A percentile compares a stretch with the other conserved stretches of the same genome.
Evolutionary conservation across 2,888 invertebrate species (phyloP).

Genomic region (Mimumesa dahlbomi): DNA sequence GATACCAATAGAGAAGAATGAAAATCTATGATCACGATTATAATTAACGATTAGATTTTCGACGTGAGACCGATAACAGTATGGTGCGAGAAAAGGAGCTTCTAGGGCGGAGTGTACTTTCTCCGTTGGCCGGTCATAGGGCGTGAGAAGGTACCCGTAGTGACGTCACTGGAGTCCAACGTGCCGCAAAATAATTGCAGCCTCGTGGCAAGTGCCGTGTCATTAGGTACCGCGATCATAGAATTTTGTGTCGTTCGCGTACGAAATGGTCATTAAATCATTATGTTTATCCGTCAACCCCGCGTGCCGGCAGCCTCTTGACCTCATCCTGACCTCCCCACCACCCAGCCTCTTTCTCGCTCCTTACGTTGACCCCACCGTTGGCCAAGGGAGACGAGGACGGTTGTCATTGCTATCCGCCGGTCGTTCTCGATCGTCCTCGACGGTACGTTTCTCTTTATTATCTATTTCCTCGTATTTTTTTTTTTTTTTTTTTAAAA

Average conservation of each 20-base stretch:
- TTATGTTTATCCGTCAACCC: constrained; percentile 79
- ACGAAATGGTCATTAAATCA: constrained; percentile 79
- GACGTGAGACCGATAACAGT: neutral
- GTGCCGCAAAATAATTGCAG: constrained; percentile 79
- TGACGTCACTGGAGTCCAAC: constrained; percentile 77
- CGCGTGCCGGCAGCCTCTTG: constrained; percentile 74
- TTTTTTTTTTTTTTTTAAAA: neutral
- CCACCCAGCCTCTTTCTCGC: constrained; percentile 47
- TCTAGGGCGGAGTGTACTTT: constrained; percentile 73
- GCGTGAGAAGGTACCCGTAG: constrained; percentile 76
- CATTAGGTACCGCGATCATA: constrained; percentile 78
- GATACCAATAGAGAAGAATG: too few species aligned
- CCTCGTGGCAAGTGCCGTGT: constrained; percentile 78
- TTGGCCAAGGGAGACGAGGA: constrained; percentile 18
- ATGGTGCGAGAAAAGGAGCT: constrained; percentile 41
- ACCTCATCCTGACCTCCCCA: constrained; percentile 58
- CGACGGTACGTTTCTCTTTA: neutral
- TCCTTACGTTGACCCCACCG: constrained; percentile 42
- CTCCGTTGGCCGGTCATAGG: constrained; percentile 73
- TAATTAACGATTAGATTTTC: too few species aligned
- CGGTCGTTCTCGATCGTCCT: constrained; percentile 31
- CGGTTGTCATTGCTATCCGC: constrained; percentile 30
- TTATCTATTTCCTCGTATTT: constrained; percentile 8
- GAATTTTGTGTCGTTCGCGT: constrained; percentile 78
- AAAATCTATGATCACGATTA: too few species aligned